Conservation (phyloP, 1,140 invertebrate genomes). For the Globodera rostochiensis region DNA sequence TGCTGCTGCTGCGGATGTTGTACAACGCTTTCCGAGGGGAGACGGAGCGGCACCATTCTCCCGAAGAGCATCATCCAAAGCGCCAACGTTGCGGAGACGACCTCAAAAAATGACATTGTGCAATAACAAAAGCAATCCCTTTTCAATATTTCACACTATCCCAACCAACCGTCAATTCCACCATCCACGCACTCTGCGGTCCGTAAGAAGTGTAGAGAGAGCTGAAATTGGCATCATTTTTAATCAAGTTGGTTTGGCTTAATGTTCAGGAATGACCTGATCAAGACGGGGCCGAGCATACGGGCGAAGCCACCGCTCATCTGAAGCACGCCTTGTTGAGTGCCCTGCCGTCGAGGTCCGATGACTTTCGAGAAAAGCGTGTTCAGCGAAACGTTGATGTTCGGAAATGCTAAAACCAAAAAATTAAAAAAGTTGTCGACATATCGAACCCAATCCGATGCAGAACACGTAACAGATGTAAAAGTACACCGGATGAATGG, state of each 20-base stretch:
- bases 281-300: constrained; percentile 50
- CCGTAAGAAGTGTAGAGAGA: constrained; percentile 40
- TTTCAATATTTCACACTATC: too few species aligned
- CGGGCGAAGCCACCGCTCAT: constrained; percentile 43
- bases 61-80: constrained; percentile 47
- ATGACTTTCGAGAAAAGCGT: constrained; percentile 56
- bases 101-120: background rate
- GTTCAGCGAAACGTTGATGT: constrained; percentile 46
- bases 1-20: background rate
- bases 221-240: constrained; percentile 37
- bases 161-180: constrained; percentile 34
- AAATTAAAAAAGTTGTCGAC: background rate
- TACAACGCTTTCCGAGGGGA: background rate
- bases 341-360: constrained; percentile 45
- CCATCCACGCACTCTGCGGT: constrained; percentile 30
- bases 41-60: constrained; percentile 25
- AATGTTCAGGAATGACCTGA: constrained; percentile 30
- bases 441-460: constrained; percentile 33
- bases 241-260: background rate
- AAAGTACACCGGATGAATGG: constrained; percentile 26
- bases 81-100: constrained; percentile 22
- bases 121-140: too few species aligned
- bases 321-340: constrained; percentile 51
- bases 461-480: constrained; percentile 41
- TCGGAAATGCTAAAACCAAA: constrained; percentile 36